Base-by-base conservation (phyloP, 2,113 vertebrate species). In the Callaeas wilsoni region DNA sequence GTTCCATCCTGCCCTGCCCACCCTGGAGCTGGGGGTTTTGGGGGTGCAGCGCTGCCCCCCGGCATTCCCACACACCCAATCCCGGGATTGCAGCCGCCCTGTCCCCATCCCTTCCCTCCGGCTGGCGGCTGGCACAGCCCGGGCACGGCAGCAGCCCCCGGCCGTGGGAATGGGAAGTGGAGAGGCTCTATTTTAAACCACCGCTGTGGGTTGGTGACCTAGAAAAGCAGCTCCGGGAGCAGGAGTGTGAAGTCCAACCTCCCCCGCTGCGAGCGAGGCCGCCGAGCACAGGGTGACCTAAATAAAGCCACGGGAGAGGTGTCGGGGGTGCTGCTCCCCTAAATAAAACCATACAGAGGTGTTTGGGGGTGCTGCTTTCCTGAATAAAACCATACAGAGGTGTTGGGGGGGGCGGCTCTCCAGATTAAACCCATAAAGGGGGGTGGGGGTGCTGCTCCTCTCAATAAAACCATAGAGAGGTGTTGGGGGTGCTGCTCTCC, bases 151-250 rank as follows among this genome's bases (percentile, higher is more conserved):
- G 42, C 92, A 85, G 68, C 93, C 90, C 42, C 79, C 77, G 44
- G 92, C 95, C 57, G 77, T 49, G 92, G 95, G 94, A 27, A 68
- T 27, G 88, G 94, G 91, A 55, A 95, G 70, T 7, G 65, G 37
- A 63, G 64, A 87, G 68, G 22, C 93, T 87, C 95, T 96, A 93
- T 96, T 96, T 96, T 94, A 91, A 94, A 65, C 20, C 84, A 15
- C 81, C 46, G 65, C 84, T 94, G 91, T 96, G 93, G 95, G 95
- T 86, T 95, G 96, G 95, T 96, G 96, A 96, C 96, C 96, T 96
- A 95, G 96, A 97, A 97, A 97, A 91, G 94, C 91, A 80, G 94
- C 94, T 89, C 84, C 21, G 87, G 82, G 91, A 94, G 96, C 93
- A 89, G 57, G 89, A 95, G 96, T 94, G 91, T 90, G 94, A 94